These are phyloP conservation scores for Eidolon dupreanum DNA, from an alignment of 2,797 vertebrate species.

Conservation along the genomic window DNA sequence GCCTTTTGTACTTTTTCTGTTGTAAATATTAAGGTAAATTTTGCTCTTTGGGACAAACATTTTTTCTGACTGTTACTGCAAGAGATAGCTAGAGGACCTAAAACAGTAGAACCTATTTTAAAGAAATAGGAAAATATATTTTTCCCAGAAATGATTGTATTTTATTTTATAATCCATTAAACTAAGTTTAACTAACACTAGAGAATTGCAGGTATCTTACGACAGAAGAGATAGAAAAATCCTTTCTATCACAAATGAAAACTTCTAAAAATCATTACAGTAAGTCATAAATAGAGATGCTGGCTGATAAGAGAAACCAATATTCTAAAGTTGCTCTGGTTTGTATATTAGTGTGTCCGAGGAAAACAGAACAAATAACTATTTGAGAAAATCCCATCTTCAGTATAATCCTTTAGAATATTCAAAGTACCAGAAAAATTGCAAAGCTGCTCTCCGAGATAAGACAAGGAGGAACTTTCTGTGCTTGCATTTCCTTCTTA, in stretches of 20 bases:
- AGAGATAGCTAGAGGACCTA: constrained; percentile 13
- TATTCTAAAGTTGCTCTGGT: background rate
- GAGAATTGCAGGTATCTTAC: background rate
- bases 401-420: background rate
- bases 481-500: background rate
- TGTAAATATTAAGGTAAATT: constrained; percentile 81
- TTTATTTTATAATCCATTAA: constrained; percentile 54
- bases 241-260: background rate
- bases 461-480: background rate
- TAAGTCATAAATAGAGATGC: background rate
- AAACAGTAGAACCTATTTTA: constrained; percentile 44
- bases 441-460: background rate
- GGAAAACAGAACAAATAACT: background rate
- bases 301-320: background rate
- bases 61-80: constrained; percentile 72
- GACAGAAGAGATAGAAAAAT: background rate
- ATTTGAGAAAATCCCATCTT: background rate
- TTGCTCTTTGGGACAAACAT: constrained; percentile 73
- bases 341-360: background rate
- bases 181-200: constrained; percentile 30
- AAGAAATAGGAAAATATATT: constrained; percentile 42
- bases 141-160: background rate
- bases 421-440: background rate
- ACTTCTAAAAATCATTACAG: background rate
- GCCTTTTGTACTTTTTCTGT: constrained; percentile 72